A percentile compares a stretch with the other conserved stretches of the same genome.
Conservation (phyloP, 2,113 vertebrate genomes). For the Solea solea region DNA sequence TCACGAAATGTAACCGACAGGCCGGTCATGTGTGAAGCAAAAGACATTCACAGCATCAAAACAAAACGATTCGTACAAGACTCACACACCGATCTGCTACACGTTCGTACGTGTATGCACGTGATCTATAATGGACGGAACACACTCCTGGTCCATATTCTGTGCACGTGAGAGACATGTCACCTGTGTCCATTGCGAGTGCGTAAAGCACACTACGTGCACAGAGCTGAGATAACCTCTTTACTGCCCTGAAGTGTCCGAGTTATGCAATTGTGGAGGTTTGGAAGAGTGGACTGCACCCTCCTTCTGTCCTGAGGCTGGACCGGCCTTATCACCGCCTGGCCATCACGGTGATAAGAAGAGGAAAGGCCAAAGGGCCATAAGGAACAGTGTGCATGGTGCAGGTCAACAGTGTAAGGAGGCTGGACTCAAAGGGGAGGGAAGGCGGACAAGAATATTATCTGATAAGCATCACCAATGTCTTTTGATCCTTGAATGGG, state of each 20-base stretch:
- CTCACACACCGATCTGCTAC: no score
- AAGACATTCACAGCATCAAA: background rate
- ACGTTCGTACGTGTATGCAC: no score
- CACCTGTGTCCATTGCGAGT: conserved; percentile 28
- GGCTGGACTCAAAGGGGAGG: conserved; percentile 67
- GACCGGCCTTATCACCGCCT: conserved; percentile 67
- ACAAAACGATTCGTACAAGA: background rate
- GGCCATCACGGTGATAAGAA: conserved; percentile 77
- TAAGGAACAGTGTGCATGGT: conserved; percentile 69
- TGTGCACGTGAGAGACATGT: conserved; percentile 13
- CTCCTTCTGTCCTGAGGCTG: conserved; percentile 69
- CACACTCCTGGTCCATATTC: conserved; percentile 16
- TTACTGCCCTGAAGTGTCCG: conserved; percentile 57
- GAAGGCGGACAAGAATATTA: conserved; percentile 73
- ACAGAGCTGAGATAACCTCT: conserved; percentile 58
- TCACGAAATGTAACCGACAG: conserved; percentile 6
- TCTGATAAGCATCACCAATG: conserved; percentile 79
- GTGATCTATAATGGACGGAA: background rate
- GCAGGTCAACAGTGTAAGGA: conserved; percentile 74
- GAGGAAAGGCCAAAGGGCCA: conserved; percentile 79
- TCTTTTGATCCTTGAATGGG: conserved; percentile 81
- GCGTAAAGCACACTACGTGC: conserved; percentile 32
- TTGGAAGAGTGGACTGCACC: conserved; percentile 59
- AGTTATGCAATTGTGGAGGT: conserved; percentile 65
- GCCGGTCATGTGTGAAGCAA: conserved; percentile 1